Evolutionary conservation across 1,140 invertebrate species (phyloP), one percentile per base, ranked within the genome.

Genomic region (Drosophila nigrodunni): DNA sequence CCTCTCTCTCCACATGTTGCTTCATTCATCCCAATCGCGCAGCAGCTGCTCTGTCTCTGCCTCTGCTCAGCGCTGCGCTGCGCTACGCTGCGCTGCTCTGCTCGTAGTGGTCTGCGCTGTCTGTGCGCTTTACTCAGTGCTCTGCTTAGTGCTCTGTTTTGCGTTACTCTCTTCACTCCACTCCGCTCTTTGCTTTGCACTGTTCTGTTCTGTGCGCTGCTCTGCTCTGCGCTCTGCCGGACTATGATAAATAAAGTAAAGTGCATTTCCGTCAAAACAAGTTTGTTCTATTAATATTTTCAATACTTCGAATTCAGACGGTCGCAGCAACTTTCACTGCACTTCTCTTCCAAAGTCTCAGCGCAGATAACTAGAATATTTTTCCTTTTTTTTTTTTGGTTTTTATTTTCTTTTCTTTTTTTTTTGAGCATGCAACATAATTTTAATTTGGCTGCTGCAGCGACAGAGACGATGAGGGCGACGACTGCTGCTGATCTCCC

Each of bases 251-350:
- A 89, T 89, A 89, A 89, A 88, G 80, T 88, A 88, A 88, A 90
- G 85, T 89, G 85, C 85, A 89, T 89, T 89, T 89, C 85, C 85
- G 85, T 89, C 85, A 89, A 89, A 89, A 89, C 85, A 89, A 89
- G 85, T 89, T 89, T 89, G 85, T 89, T 89, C 85, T 89, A 89
- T 89, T 89, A 89, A 89, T 89, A 89, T 89, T 89, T 89, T 89
- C 86, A 89, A 89, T 89, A 89, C 85, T 90, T 89, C 86, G 85
- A 90, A 89, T 90, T 86, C 85, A 70, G 67, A 78, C 76, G 55
- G 83, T 72, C 68, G 71, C 54, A n/a, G 77, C 43, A 82, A 83
- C 80, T 83, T 89, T 85, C 85, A 83, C 85, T 89, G 77, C 83
- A 80, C 75, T 39, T 57, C 58, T 39, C 37, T 39, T 10, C 37